Percentiles rank a stretch among this genome's conserved stretches.
Evolutionary conservation across 2,888 invertebrate species (phyloP).

Genomic region (Euzophera pinguis): DNA sequence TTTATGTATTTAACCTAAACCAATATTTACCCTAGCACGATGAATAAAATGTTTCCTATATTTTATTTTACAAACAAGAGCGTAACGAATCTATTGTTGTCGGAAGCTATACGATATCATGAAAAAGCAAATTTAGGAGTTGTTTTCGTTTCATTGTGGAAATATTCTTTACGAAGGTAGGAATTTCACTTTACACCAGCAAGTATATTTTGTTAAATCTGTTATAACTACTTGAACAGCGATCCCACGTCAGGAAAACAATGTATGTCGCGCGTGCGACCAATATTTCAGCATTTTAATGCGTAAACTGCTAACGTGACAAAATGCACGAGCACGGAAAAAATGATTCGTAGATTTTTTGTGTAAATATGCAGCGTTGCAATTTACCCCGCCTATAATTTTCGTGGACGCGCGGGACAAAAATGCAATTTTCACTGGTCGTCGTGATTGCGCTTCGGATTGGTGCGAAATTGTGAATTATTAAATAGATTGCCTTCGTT

Average conservation of each 20-base stretch:
- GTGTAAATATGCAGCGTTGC: conserved; percentile 41
- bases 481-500: conserved; percentile 52
- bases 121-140: too few relatives aligned
- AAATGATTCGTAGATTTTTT: conserved; percentile 26
- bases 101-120: background rate
- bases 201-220: background rate
- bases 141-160: background rate
- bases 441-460: conserved; percentile 52
- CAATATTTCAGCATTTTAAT: conserved; percentile 10
- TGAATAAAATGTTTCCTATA: conserved; percentile 4
- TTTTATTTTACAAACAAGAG: conserved; percentile 3
- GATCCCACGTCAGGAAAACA: background rate
- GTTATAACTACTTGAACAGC: background rate
- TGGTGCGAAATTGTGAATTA: conserved; percentile 51
- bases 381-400: conserved; percentile 56
- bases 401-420: conserved; percentile 46
- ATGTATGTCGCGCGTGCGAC: background rate
- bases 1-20: conserved; percentile 1
- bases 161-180: too few relatives aligned
- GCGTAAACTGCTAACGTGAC: conserved; percentile 5
- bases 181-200: too few relatives aligned
- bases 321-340: conserved; percentile 12
- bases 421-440: conserved; percentile 57
- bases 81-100: conserved; percentile 1
- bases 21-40: conserved; percentile 3